These are phyloP conservation scores for Pseudococcus longispinus DNA, from an alignment of 2,888 invertebrate species.

Conservation along the genomic window DNA sequence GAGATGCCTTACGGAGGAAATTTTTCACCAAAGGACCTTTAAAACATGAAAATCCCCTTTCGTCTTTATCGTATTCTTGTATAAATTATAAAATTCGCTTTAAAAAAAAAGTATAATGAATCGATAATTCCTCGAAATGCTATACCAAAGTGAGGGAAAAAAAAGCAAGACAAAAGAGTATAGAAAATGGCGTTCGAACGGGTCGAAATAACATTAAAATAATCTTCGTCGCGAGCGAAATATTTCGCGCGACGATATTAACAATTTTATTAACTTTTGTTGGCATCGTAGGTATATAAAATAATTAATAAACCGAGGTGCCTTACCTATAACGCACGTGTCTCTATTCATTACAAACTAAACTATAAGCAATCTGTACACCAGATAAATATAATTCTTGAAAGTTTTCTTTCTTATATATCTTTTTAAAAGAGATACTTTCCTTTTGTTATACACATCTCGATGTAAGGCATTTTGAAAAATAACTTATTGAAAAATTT, in stretches of 20 bases:
- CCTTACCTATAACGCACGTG: background rate
- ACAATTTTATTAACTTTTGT: constrained; percentile 33
- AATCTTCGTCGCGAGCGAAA: background rate
- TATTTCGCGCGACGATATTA: background rate
- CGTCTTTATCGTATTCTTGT: too few relatives aligned
- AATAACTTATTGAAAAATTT: constrained; percentile 29
- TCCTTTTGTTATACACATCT: background rate
- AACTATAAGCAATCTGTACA: background rate
- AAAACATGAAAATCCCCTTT: background rate
- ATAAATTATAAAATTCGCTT: background rate
- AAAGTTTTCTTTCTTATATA: background rate
- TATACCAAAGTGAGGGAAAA: background rate
- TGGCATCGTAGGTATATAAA: background rate
- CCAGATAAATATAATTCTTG: background rate
- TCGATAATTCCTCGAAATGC: constrained; percentile 17
- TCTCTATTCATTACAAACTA: constrained; percentile 11
- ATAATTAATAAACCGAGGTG: constrained; percentile 20
- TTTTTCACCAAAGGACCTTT: background rate
- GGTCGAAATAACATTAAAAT: background rate
- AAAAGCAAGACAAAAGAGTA: background rate
- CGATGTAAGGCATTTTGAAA: constrained; percentile 13
- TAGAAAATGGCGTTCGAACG: background rate
- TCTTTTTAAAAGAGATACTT: background rate
- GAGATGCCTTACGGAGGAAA: background rate
- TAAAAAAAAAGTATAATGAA: too few relatives aligned